These are phyloP conservation scores for Zingel zingel DNA, from an alignment of 2,113 vertebrate species.

Conservation along the genomic window DNA sequence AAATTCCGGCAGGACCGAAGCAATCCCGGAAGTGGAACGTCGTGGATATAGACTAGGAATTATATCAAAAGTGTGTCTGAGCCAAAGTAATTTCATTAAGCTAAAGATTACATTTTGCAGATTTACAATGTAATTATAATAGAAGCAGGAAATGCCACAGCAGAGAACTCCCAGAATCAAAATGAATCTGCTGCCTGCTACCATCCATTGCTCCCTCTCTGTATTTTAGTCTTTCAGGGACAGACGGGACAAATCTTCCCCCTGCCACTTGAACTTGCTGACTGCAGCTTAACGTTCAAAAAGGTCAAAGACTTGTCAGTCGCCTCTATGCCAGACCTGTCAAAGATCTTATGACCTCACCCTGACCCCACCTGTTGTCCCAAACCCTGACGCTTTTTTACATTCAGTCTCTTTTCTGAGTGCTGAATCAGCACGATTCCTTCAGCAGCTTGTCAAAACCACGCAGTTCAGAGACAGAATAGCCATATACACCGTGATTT, in stretches of 20 bases:
- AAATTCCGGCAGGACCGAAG: too few relatives aligned
- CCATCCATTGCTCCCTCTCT: conserved; percentile 35
- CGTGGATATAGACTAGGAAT: neutral
- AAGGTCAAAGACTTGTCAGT: conserved; percentile 38
- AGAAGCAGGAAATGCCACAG: conserved; percentile 49
- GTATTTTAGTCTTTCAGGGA: conserved; percentile 44
- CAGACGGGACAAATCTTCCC: conserved; percentile 29
- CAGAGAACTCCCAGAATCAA: conserved; percentile 17
- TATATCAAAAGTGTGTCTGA: neutral
- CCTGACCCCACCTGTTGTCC: conserved; percentile 45
- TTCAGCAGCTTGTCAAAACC: neutral
- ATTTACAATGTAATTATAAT: conserved; percentile 55
- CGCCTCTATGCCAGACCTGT: neutral
- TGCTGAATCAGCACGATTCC: conserved; percentile 27
- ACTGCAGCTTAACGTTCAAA: conserved; percentile 31
- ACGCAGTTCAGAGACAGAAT: neutral
- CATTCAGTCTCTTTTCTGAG: conserved; percentile 1
- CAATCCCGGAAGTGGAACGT: too few relatives aligned
- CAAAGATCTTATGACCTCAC: conserved; percentile 20
- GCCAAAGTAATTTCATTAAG: conserved; percentile 18
- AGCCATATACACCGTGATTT: neutral
- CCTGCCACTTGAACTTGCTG: conserved; percentile 45
- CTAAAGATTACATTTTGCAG: conserved; percentile 29
- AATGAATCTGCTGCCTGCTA: conserved; percentile 33
- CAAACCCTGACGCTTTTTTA: conserved; percentile 24